Base-by-base conservation (phyloP, 1,140 invertebrate species). In the Alviniconcha marisindica region DNA sequence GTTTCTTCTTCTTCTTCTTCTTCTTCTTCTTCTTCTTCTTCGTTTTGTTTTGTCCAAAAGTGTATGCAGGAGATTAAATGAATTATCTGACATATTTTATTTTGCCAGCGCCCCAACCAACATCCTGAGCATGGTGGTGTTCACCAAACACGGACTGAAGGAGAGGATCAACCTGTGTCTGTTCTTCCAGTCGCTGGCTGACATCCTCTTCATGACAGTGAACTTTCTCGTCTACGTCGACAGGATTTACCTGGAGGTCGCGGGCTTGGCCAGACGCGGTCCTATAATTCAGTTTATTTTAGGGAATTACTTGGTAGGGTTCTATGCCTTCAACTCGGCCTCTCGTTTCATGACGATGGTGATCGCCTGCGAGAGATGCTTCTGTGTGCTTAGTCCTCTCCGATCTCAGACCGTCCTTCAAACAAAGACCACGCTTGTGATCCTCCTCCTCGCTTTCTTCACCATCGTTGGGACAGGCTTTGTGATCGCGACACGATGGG, bases 51-150 rank as follows among this genome's bases (percentile, higher is more conserved):
- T n/a, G n/a, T n/a, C n/a, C n/a, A n/a, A n/a, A n/a, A n/a, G n/a
- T n/a, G n/a, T n/a, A n/a, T n/a, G n/a, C n/a, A n/a, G n/a, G n/a
- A n/a, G n/a, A n/a, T n/a, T n/a, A n/a, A n/a, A n/a, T n/a, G n/a
- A n/a, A n/a, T n/a, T n/a, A n/a, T n/a, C n/a, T n/a, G n/a, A n/a
- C n/a, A n/a, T n/a, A n/a, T n/a, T n/a, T n/a, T n/a, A n/a, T n/a
- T n/a, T n/a, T n/a, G n/a, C n/a, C n/a, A n/a, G n/a, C 60, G 14
- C 79, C 69, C 54, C 77, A 66, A 77, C 66, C 42, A 77, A 80
- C 84, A 74, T 83, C 69, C 28, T 83, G 81, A 74, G 44, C 51
- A 48, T 51, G 83, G 71, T 63, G n/a, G 54, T 56, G 15, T 78
- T 78, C 77, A 60, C 36, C 54, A 78, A 31, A 48, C 77, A 78